Evolutionary conservation across 2,113 vertebrate genomes (phyloP), one percentile per base, ranked within the genome.

Genomic region (Sorex fumeus): DNA sequence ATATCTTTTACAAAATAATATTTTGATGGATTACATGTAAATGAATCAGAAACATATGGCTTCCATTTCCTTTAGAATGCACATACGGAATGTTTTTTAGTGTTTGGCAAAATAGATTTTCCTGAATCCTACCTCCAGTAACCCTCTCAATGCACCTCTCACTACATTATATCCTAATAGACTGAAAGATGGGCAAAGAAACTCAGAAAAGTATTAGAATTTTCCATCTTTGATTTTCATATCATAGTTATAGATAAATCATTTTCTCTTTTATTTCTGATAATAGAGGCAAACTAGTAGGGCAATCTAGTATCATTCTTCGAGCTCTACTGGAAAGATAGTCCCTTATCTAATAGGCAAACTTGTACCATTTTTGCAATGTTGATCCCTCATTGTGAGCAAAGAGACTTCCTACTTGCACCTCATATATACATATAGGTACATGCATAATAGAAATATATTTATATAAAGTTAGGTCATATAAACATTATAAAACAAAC

Each of bases 21-120:
- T 96, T 96, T 96, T 96, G 95, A 96, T 97, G 95, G 93, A 96
- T 96, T 95, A 93, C 95, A 96, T 96, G 96, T 95, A 96, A 96
- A 96, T 96, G 94, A 96, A 94, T 96, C 91, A 96, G 92, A 96
- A 96, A 95, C 96, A 96, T 93, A 94, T 96, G 96, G 93, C 81
- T 95, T 93, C 67, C 82, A 95, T 96, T 96, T 95, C 94, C 89
- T 92, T 87, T 93, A 76, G 84, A 96, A 92, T 90, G 89, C 25
- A 71, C 45, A 90, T 74, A 92, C 6, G 36, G 72, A 95, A 89
- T 43, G 40, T 78, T 96, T 95, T 95, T 80, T 82, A 86, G 67
- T 89, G 74, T 95, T 94, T 93, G 66, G 89, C 23, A 93, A 94
- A 94, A 91, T 80, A 82, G 70, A 71, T 87, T 96, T 95, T 84